A percentile compares a stretch with the other conserved stretches of the same genome.
These are phyloP conservation scores for Cheilosia impressa DNA, from an alignment of 2,888 invertebrate genomes.

Conservation along the genomic window DNA sequence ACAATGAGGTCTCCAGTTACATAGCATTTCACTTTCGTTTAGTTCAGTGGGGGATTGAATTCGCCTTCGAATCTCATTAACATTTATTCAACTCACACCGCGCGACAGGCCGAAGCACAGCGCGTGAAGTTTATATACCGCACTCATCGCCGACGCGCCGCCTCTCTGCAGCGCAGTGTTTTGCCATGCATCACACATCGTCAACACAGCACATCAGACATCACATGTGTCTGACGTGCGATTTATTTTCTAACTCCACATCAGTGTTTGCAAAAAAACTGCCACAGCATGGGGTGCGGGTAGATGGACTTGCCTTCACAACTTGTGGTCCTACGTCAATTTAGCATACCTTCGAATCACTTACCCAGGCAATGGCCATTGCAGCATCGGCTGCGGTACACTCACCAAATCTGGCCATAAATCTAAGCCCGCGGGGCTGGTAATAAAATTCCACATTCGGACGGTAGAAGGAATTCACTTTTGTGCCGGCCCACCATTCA, in stretches of 20 bases:
- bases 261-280: constrained; percentile 53
- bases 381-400: constrained; percentile 40
- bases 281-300: constrained; percentile 53
- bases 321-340: constrained; percentile 48
- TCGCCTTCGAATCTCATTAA: constrained; percentile 51
- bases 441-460: constrained; percentile 62
- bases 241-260: constrained; percentile 54
- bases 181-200: constrained; percentile 37
- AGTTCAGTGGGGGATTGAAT: constrained; percentile 40
- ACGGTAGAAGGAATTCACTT: constrained; percentile 48
- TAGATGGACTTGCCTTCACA: constrained; percentile 42
- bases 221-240: constrained; percentile 42
- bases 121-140: constrained; percentile 67
- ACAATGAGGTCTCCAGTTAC: constrained; percentile 52
- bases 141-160: constrained; percentile 33
- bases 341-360: constrained; percentile 22
- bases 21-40: constrained; percentile 64
- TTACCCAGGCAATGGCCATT: constrained; percentile 29
- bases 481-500: constrained; percentile 41
- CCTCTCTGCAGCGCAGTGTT: not conserved
- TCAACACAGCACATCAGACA: constrained; percentile 39
- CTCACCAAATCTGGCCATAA: constrained; percentile 61
- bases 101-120: constrained; percentile 6
- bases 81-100: constrained; percentile 51
- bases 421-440: constrained; percentile 37